phyloP scores from a whole-genome alignment of 2,797 vertebrate genomes.

The Enteromius viviparus region DNA sequence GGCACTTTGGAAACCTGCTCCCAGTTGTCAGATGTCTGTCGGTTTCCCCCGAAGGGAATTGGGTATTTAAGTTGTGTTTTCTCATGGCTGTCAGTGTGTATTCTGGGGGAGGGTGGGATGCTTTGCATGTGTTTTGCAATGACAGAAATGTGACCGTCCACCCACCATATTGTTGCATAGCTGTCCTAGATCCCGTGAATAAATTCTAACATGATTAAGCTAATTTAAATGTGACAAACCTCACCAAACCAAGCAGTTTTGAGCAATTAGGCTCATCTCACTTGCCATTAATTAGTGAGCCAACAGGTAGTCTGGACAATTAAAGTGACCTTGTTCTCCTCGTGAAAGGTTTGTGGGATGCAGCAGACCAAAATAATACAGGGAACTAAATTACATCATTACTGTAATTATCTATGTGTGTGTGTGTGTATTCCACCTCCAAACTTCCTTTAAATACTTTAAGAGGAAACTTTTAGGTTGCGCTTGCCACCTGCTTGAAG shows the following conservation, averaged over 20 bases:
- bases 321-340: neutral
- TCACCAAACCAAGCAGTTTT: neutral
- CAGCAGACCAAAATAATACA: conserved; percentile 3
- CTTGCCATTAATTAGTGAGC: neutral
- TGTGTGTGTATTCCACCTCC: neutral
- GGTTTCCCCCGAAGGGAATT: conserved; percentile 37
- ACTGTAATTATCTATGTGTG: neutral
- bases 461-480: neutral
- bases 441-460: neutral
- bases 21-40: conserved; percentile 62
- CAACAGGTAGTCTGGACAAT: conserved; percentile 2
- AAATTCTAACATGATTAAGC: neutral
- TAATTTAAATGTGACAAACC: neutral
- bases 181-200: neutral
- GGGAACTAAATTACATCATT: conserved; percentile 1
- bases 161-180: neutral
- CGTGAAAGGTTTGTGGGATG: neutral
- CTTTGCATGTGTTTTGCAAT: conserved; percentile 35
- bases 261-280: neutral
- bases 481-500: conserved; percentile 17
- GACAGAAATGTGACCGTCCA: neutral
- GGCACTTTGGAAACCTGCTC: conserved; percentile 68
- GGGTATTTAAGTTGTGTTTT: conserved; percentile 38
- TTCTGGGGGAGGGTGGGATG: conserved; percentile 38
- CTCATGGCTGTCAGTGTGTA: conserved; percentile 35